Evolutionary conservation across 1,140 invertebrate genomes (phyloP), one percentile per base, ranked within the genome.

Genomic region (Probaryconus sp.): DNA sequence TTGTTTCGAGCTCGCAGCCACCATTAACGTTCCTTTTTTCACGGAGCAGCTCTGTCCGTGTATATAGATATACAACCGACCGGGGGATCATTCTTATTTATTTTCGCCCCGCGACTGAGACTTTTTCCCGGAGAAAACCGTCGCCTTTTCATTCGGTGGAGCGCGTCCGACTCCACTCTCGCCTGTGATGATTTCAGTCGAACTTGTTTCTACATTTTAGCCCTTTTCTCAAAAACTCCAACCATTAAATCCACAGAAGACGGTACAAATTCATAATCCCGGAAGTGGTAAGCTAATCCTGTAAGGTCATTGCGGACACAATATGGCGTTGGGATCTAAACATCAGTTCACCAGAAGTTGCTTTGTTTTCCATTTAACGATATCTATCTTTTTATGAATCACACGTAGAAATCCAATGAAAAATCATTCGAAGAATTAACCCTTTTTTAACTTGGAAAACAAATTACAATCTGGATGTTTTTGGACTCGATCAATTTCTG

Each of bases 1-100:
- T 86, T 87, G 83, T 86, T 82, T 83, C 76, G 60, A 40, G 75
- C 63, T 60, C 64, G 55, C 72, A 47, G 53, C 60, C 63, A 50
- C 56, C 73, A 75, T 76, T 73, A 70, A 69, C 70, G 65, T 64
- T 72, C 68, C 74, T 70, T 68, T 75, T 72, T 74, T 69, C 67
- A 53, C 65, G 31, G 13, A 35, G 30, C 14, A 13, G 26, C 56
- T 24, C 60, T 55, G 40, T 68, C 64, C 42, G 56, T 68, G 45
- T 55, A 72, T 72, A 72, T 64, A 68, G 58, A 40, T 65, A 56
- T 63, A 71, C 48, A 42, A 28, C 38, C 37, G 33, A 43, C 40
- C 37, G 21, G 60, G 51, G 65, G 45, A 47, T 69, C 51, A 37
- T 60, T 65, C 67, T 75, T 71, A 68, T 79, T 75, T 69, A 73